A percentile compares a stretch with the other conserved stretches of the same genome.
Conservation (phyloP, 2,888 invertebrate species). For the Uloborus plumipes region DNA sequence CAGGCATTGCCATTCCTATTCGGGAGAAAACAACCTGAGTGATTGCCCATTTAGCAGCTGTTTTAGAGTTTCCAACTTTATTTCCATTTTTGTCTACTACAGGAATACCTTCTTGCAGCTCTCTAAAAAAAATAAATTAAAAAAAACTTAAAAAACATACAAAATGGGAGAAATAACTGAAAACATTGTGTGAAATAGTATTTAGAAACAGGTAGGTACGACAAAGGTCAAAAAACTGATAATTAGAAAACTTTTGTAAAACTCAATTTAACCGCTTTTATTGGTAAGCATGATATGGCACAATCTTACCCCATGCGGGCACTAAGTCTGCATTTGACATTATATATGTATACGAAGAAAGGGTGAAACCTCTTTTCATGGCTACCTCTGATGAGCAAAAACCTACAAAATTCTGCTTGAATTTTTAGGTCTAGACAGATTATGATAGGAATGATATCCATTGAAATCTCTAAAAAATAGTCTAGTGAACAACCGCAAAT, state of each 20-base stretch:
- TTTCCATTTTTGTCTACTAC: slow-evolving; percentile 83
- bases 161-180: neutral
- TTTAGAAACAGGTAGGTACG: neutral
- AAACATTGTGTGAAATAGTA: neutral
- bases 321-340: too few species aligned
- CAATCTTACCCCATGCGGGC: too few species aligned
- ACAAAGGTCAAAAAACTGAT: neutral
- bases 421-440: too few species aligned
- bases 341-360: too few species aligned
- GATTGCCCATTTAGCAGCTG: slow-evolving; percentile 87
- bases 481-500: too few species aligned
- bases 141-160: neutral
- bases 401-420: too few species aligned
- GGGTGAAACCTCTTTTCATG: too few species aligned
- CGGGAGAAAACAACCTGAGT: slow-evolving; percentile 89
- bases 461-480: too few species aligned
- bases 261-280: too few species aligned
- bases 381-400: too few species aligned
- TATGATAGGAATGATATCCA: too few species aligned
- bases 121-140: slow-evolving; percentile 75
- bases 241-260: neutral
- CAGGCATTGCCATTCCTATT: slow-evolving; percentile 92
- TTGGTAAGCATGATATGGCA: too few species aligned
- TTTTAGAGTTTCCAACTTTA: slow-evolving; percentile 77
- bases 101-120: slow-evolving; percentile 84